Percentiles rank a stretch among this genome's conserved stretches.
These are phyloP conservation scores for Ceratosolen fusciceps DNA, from an alignment of 1,140 invertebrate species.

Conservation along the genomic window DNA sequence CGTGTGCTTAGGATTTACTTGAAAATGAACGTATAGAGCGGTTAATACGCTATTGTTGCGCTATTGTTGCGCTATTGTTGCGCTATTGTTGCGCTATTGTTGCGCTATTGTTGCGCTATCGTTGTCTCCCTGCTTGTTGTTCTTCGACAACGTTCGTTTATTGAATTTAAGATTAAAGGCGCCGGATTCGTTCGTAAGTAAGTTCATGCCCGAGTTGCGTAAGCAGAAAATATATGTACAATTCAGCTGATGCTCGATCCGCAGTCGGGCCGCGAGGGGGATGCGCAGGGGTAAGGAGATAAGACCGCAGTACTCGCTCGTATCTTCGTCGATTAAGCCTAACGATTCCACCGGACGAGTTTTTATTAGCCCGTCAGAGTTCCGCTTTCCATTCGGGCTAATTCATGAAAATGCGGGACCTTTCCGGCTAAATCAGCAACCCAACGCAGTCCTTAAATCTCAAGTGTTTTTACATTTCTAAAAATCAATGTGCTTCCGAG, in stretches of 20 bases:
- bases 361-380: constrained; percentile 2
- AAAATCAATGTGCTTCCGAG: too few relatives aligned
- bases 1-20: too few relatives aligned
- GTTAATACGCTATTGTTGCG: too few relatives aligned
- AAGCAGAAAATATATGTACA: not conserved
- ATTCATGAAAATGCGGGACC: not conserved
- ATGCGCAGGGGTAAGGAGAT: not conserved
- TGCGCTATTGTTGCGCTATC: too few relatives aligned
- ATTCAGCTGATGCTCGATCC: not conserved
- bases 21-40: too few relatives aligned
- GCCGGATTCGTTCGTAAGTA: too few relatives aligned
- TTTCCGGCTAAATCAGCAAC: not conserved
- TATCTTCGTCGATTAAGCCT: constrained; percentile 10
- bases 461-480: not conserved
- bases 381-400: not conserved
- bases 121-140: too few relatives aligned
- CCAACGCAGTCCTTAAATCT: not conserved
- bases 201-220: not conserved
- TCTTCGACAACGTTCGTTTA: too few relatives aligned
- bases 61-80: too few relatives aligned
- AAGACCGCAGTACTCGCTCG: not conserved
- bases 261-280: not conserved
- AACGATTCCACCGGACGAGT: not conserved
- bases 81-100: too few relatives aligned
- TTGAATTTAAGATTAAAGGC: too few relatives aligned